These are phyloP conservation scores for Muscicapa striata DNA, from an alignment of 2,797 vertebrate genomes.

Conservation along the genomic window DNA sequence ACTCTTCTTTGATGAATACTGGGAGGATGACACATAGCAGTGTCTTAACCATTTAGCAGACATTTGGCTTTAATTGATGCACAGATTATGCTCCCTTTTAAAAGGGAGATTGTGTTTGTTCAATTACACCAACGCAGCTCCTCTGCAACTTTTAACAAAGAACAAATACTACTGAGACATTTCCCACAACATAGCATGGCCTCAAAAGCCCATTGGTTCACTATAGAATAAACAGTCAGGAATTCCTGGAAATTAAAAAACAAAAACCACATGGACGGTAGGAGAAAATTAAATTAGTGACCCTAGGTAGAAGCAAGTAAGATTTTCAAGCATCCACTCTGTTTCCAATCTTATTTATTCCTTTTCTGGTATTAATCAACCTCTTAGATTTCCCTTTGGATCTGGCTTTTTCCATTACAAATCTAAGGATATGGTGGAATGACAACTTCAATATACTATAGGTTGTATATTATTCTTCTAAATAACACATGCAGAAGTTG, in stretches of 20 bases:
- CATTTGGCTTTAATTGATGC: slow-evolving; percentile 53
- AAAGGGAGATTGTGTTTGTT: slow-evolving; percentile 48
- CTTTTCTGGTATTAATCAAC: slow-evolving; percentile 59
- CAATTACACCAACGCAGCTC: slow-evolving; percentile 30
- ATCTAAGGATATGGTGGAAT: not conserved
- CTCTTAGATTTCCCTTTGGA: slow-evolving; percentile 30
- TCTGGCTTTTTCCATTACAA: slow-evolving; percentile 56
- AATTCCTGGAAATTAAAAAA: slow-evolving; percentile 68
- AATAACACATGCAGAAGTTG: not conserved
- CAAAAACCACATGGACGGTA: slow-evolving; percentile 63
- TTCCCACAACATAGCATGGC: slow-evolving; percentile 39
- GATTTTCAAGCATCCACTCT: slow-evolving; percentile 50
- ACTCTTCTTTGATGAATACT: not conserved
- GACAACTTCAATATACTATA: not conserved
- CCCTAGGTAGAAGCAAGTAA: slow-evolving; percentile 51
- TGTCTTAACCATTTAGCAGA: slow-evolving; percentile 20
- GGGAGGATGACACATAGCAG: not conserved
- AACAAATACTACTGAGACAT: slow-evolving; percentile 26
- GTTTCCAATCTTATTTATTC: slow-evolving; percentile 61
- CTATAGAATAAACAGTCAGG: slow-evolving; percentile 63
- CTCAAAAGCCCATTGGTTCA: slow-evolving; percentile 49
- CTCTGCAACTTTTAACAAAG: slow-evolving; percentile 52
- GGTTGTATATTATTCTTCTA: not conserved
- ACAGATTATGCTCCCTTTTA: slow-evolving; percentile 17
- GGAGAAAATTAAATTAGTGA: slow-evolving; percentile 67